Evolutionary conservation across 2,113 vertebrate species (phyloP).

Genomic region (Ceratotherium simum): DNA sequence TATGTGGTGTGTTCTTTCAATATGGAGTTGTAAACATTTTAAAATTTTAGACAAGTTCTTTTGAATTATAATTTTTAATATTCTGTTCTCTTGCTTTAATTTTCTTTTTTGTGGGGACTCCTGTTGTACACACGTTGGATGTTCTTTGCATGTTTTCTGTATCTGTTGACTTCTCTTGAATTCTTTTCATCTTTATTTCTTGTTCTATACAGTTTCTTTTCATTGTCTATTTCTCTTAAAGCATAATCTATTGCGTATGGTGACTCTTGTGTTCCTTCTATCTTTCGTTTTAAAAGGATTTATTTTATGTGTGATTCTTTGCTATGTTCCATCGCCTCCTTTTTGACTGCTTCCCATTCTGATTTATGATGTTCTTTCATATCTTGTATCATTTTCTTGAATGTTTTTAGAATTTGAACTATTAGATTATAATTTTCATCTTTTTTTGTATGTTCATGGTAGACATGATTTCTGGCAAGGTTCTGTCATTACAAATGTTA

Average conservation of each 20-base stretch:
- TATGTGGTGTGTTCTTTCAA: neutral
- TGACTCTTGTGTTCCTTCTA: neutral
- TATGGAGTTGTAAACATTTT: neutral
- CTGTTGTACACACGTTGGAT: neutral
- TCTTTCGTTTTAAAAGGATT: neutral
- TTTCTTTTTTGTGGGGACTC: neutral
- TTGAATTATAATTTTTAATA: neutral
- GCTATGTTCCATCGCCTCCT: neutral
- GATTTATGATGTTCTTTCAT: constrained; percentile 16
- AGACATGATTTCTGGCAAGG: neutral
- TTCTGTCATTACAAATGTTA: neutral
- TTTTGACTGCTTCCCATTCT: constrained; percentile 8
- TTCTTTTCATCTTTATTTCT: neutral
- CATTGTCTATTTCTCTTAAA: constrained; percentile 2
- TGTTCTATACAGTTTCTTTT: constrained; percentile 3
- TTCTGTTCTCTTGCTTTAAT: neutral
- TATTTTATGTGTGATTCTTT: neutral
- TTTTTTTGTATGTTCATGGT: neutral
- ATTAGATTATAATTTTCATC: neutral
- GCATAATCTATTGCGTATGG: neutral
- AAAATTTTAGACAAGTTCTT: neutral
- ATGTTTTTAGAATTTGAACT: neutral
- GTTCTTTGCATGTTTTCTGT: neutral
- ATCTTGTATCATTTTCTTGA: neutral
- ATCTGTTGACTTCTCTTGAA: neutral